Percentiles rank a stretch among this genome's conserved stretches.
Evolutionary conservation across 1,140 invertebrate genomes (phyloP).

Genomic region (Macrotrachela quadricornifera): DNA sequence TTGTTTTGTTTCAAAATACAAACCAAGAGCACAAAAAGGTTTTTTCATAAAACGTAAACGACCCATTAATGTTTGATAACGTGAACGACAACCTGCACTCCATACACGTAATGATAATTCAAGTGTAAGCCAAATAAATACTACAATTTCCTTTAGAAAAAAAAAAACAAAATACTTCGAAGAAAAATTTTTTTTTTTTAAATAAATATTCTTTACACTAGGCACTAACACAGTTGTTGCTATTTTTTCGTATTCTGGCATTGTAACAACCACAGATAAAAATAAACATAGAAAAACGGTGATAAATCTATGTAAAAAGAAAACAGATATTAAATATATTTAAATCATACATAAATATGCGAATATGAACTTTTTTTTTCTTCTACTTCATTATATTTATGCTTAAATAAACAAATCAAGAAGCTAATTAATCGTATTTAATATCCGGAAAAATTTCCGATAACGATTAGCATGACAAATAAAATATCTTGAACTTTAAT

Average conservation of each 20-base stretch:
- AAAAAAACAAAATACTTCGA: too few species aligned
- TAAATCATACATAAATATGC: too few species aligned
- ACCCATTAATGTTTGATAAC: constrained; percentile 69
- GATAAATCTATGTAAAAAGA: constrained; percentile 18
- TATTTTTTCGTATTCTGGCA: constrained; percentile 22
- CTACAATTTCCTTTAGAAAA: constrained; percentile 44
- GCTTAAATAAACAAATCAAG: too few species aligned
- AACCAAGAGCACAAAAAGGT: constrained; percentile 82
- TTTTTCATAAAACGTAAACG: constrained; percentile 65
- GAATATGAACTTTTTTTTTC: too few species aligned
- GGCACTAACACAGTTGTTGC: constrained; percentile 25
- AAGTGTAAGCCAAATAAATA: constrained; percentile 69
- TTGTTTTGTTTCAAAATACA: constrained; percentile 17
- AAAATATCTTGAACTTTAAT: too few species aligned
- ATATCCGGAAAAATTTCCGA: too few species aligned
- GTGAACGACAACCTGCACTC: constrained; percentile 76
- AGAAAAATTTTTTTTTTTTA: too few species aligned
- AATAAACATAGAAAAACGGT: constrained; percentile 31
- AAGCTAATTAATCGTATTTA: too few species aligned
- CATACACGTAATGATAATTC: constrained; percentile 67
- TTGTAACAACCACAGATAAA: constrained; percentile 30
- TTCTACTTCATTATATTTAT: too few species aligned
- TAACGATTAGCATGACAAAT: too few species aligned
- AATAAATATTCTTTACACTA: constrained; percentile 13
- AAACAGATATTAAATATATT: not conserved